phyloP scores from a whole-genome alignment of 2,888 invertebrate genomes.

The Aporophyla lueneburgensis region DNA sequence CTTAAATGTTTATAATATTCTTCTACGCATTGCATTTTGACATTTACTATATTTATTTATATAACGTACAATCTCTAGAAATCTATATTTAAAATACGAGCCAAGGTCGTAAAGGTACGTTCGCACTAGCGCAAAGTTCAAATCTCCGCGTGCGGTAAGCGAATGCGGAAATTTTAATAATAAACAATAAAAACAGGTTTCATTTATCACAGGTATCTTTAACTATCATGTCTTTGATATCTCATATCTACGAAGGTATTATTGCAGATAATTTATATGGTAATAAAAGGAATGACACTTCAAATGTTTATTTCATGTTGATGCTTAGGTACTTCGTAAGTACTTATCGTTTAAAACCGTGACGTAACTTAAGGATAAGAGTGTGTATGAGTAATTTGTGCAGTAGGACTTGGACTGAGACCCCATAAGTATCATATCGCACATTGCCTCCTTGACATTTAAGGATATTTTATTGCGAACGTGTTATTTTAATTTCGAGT shows the following conservation, averaged over 20 bases:
- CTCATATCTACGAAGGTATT: constrained; percentile 19
- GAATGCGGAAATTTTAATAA: constrained; percentile 44
- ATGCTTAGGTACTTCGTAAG: constrained; percentile 15
- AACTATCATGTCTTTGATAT: constrained; percentile 28
- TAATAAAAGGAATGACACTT: constrained; percentile 42
- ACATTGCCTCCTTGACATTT: neutral
- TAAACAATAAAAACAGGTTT: constrained; percentile 25
- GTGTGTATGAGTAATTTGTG: constrained; percentile 36
- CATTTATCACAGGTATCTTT: constrained; percentile 19
- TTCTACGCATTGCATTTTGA: constrained; percentile 8
- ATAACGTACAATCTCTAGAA: constrained; percentile 42
- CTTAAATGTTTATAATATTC: neutral
- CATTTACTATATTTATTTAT: neutral
- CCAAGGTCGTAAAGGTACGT: constrained; percentile 47
- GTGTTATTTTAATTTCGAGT: neutral
- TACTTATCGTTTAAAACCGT: constrained; percentile 37
- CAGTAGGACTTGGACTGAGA: neutral
- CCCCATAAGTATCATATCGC: neutral
- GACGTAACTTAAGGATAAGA: constrained; percentile 41
- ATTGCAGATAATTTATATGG: constrained; percentile 43
- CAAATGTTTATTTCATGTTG: constrained; percentile 32
- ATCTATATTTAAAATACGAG: constrained; percentile 43
- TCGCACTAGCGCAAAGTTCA: constrained; percentile 31
- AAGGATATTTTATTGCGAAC: constrained; percentile 20
- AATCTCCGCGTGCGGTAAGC: constrained; percentile 17